phyloP scores from a whole-genome alignment of 1,140 invertebrate genomes.

The Theocolax elegans region DNA sequence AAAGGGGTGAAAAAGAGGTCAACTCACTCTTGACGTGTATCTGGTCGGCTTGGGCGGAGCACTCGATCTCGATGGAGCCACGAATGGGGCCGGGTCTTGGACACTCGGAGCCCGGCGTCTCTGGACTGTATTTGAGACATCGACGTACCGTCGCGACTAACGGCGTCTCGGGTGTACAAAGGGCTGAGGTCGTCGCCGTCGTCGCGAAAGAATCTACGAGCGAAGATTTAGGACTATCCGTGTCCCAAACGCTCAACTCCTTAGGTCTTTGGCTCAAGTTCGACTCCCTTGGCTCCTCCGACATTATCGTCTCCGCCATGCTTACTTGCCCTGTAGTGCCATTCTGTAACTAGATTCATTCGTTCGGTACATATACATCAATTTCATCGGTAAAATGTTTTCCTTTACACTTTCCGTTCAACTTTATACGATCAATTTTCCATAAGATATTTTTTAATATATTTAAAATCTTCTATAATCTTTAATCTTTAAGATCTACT shows the following conservation, averaged over 20 bases:
- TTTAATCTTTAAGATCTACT: too few species aligned
- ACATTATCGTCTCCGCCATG: constrained; percentile 8
- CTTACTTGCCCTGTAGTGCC: background rate
- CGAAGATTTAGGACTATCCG: constrained; percentile 62
- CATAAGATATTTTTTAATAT: too few species aligned
- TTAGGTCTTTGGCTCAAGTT: background rate
- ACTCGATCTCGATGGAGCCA: constrained; percentile 65
- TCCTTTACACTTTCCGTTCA: too few species aligned
- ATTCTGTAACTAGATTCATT: constrained; percentile 10
- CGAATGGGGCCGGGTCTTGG: background rate
- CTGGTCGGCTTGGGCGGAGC: constrained; percentile 55
- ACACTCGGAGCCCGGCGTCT: constrained; percentile 41
- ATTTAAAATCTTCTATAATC: too few species aligned
- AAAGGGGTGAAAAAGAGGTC: background rate
- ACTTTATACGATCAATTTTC: too few species aligned
- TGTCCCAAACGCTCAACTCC: constrained; percentile 55
- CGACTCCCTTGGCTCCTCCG: background rate
- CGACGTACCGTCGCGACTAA: constrained; percentile 63
- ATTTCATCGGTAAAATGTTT: too few species aligned
- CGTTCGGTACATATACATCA: too few species aligned
- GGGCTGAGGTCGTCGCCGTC: constrained; percentile 8
- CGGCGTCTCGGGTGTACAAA: constrained; percentile 59
- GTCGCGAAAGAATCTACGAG: constrained; percentile 53
- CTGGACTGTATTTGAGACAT: constrained; percentile 65
- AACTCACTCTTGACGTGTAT: constrained; percentile 64